Base-by-base conservation (phyloP, 2,113 vertebrate species). In the Nasalis larvatus region DNA sequence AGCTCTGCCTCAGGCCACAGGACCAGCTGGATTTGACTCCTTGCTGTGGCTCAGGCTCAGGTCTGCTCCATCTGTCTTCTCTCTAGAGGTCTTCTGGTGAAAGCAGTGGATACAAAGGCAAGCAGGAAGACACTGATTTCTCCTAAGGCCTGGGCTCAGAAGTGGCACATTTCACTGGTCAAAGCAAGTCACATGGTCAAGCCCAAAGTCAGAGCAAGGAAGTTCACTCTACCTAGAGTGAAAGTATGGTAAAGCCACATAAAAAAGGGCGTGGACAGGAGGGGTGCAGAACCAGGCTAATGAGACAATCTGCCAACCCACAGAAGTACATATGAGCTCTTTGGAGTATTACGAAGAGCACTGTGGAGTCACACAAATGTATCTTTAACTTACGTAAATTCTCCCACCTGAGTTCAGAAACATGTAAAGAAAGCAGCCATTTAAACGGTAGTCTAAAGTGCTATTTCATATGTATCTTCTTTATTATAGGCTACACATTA, bases 311-410 rank as follows among this genome's bases (percentile, higher is more conserved):
- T 23, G 32, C 27, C 54, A 54, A 52, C 42, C 21, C n/a, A 52
- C 25, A 63, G 78, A 30, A 42, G 52, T 23, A 3, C 9, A 6
- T 25, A 7, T 0, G 32, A n/a, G 80, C 37, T 73, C 60, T 82
- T 10, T 3, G 20, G 30, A 69, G 27, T 25, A 16, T 25, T 42
- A 5, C 63, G 40, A 5, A 1, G 14, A 20, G 30, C 0, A 0
- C 1, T 20, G 37, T 2, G 0, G 35, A 85, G 47, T 20, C 56
- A 68, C 17, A 60, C 18, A 40, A 30, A 42, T 37, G 4, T 17
- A 2, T 40, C 32, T 52, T 77, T 37, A 63, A 17, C 32, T 32
- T 84, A 6, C 1, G 0, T 58, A 77, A 80, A 86, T 49, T 86
- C 27, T 49, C 6, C 52, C 25, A 20, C 27, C 27, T 8, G 2